Conservation (phyloP, 2,113 vertebrate species). For the Motacilla tschutschensis region DNA sequence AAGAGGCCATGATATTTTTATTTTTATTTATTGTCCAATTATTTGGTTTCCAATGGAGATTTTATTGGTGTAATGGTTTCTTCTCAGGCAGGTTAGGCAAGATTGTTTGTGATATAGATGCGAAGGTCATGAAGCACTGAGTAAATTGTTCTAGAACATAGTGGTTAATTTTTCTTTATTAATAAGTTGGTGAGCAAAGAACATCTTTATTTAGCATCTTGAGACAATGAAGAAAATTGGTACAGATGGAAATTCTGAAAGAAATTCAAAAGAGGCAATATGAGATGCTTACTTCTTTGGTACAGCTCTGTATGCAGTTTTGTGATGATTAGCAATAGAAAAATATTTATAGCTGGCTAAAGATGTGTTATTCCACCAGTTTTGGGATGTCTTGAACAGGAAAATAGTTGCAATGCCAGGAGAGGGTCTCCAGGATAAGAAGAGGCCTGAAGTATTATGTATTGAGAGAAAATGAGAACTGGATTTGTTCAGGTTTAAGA, state of each 20-base stretch:
- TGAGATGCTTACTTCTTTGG: background rate
- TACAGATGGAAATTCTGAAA: background rate
- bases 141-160: background rate
- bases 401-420: background rate
- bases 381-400: background rate
- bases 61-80: background rate
- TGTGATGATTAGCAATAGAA: background rate
- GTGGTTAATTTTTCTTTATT: background rate
- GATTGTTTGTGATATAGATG: background rate
- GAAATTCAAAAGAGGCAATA: background rate
- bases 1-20: background rate
- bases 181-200: background rate
- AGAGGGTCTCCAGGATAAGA: background rate
- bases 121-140: background rate
- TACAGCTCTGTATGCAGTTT: background rate
- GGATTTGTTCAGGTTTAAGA: background rate
- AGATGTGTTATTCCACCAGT: background rate
- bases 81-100: background rate
- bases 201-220: background rate
- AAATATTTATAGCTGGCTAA: background rate
- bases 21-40: background rate
- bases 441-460: rapidly evolving
- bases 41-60: background rate
- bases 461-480: background rate
- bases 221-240: background rate